phyloP scores from a whole-genome alignment of 1,140 invertebrate genomes.

The Neuroterus valhalla region DNA sequence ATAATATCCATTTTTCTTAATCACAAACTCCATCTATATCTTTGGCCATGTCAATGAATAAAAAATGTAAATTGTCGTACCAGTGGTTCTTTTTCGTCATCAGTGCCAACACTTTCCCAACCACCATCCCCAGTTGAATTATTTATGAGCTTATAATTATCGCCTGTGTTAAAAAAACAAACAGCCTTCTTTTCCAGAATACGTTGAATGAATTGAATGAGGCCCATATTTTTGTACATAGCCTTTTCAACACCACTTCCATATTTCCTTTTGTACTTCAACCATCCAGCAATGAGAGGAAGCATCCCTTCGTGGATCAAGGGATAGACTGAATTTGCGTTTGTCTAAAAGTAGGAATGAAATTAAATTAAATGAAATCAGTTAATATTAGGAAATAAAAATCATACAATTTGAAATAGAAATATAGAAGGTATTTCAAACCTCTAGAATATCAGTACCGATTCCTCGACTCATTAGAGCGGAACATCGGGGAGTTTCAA shows the following conservation, averaged over 20 bases:
- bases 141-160: constrained; percentile 75
- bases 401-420: neutral
- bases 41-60: no score
- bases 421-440: constrained; percentile 17
- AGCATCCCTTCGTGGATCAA: constrained; percentile 73
- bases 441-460: constrained; percentile 60
- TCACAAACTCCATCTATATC: no score
- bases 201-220: constrained; percentile 76
- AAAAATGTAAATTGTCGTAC: constrained; percentile 38
- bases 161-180: constrained; percentile 73
- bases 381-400: neutral
- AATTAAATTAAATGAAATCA: constrained; percentile 25
- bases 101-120: constrained; percentile 75
- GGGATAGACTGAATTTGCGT: constrained; percentile 74
- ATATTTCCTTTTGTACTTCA: constrained; percentile 70
- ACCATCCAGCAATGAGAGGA: constrained; percentile 68
- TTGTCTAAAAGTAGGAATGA: constrained; percentile 56
- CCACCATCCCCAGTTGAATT: constrained; percentile 72
- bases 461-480: constrained; percentile 61
- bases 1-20: no score
- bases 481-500: constrained; percentile 62
- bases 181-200: constrained; percentile 77
- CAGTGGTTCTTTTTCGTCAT: constrained; percentile 70
- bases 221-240: constrained; percentile 76
- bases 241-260: constrained; percentile 75